These are phyloP conservation scores for Lordiphosa fenestrarum DNA, from an alignment of 2,888 invertebrate species.

Conservation along the genomic window DNA sequence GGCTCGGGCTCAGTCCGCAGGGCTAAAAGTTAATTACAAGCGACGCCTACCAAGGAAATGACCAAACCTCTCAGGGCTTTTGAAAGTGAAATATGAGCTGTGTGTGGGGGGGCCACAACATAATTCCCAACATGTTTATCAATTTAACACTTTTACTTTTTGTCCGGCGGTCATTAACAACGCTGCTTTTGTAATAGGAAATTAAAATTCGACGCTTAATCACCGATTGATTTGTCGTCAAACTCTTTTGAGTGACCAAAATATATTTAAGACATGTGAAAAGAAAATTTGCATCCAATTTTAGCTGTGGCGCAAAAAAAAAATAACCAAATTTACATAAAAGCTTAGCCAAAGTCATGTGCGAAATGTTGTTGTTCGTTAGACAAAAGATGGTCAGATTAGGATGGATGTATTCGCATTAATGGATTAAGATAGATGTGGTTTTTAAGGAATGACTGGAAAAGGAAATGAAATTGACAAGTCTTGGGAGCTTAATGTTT, in stretches of 20 bases:
- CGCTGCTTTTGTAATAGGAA: constrained; percentile 32
- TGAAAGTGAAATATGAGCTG: constrained; percentile 64
- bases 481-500: too few species aligned
- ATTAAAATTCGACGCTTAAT: constrained; percentile 63
- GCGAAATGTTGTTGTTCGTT: too few species aligned
- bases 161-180: constrained; percentile 14
- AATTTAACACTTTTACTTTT: constrained; percentile 67
- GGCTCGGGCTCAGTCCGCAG: constrained; percentile 29
- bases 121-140: constrained; percentile 39
- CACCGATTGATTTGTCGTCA: constrained; percentile 65
- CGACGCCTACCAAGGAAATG: constrained; percentile 64
- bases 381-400: too few species aligned
- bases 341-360: too few species aligned
- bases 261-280: constrained; percentile 10
- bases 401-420: too few species aligned
- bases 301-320: constrained; percentile 10
- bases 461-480: too few species aligned
- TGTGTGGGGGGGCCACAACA: constrained; percentile 29
- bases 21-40: constrained; percentile 66
- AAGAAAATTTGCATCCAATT: constrained; percentile 27
- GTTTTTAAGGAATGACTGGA: too few species aligned
- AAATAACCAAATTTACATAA: too few species aligned
- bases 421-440: too few species aligned
- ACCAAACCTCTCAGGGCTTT: constrained; percentile 33
- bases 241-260: constrained; percentile 51